phyloP scores from a whole-genome alignment of 1,140 invertebrate species.

The Ostrea denselamellosa region DNA sequence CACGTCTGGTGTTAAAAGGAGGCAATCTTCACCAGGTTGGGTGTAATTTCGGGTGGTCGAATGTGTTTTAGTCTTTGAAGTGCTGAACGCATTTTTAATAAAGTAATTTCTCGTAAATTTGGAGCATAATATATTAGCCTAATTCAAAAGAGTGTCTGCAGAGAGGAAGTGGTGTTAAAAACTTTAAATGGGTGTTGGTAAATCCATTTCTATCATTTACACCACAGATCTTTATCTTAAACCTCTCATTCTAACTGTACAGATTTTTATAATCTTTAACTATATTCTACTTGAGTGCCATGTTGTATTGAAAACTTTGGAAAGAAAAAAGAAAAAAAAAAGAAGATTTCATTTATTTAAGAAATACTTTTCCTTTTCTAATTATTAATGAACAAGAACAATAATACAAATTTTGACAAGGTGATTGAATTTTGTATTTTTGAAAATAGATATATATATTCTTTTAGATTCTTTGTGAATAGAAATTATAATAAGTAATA shows the following conservation, averaged over 20 bases:
- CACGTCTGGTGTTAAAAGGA: not conserved
- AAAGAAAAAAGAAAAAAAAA: not conserved
- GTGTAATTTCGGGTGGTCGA: not conserved
- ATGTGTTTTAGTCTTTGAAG: conserved; percentile 18
- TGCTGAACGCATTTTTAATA: conserved; percentile 26
- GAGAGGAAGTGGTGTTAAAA: not conserved
- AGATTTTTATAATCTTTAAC: not conserved
- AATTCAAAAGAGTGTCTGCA: not conserved
- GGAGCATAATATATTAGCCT: not conserved
- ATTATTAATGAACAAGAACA: not conserved
- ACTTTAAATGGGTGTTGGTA: conserved; percentile 13
- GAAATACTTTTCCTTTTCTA: not conserved
- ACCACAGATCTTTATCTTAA: conserved; percentile 2
- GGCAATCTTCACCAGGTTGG: not conserved
- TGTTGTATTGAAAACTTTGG: not conserved
- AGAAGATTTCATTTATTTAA: not conserved
- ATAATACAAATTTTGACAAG: not conserved
- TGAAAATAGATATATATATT: not conserved
- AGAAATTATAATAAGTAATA: not conserved
- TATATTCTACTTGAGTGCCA: not conserved
- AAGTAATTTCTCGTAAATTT: conserved; percentile 25
- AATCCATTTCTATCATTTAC: conserved; percentile 4
- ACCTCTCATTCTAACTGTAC: not conserved
- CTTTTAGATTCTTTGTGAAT: not conserved
- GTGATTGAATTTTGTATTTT: not conserved